Evolutionary conservation across 2,888 invertebrate species (phyloP).

Genomic region (Scelioninae gen. 1): DNA sequence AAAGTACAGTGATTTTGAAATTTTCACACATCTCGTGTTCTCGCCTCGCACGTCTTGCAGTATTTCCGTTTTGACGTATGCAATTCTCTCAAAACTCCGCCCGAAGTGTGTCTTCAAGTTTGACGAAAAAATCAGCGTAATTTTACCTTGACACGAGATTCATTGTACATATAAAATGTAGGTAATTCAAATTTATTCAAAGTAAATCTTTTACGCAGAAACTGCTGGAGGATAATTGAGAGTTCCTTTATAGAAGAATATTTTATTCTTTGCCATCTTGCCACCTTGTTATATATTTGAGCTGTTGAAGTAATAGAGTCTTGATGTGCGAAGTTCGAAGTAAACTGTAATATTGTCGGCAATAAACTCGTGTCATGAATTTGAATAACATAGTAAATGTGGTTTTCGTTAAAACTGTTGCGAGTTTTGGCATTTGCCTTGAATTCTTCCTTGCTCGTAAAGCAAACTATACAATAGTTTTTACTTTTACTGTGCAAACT

Average conservation of each 20-base stretch:
- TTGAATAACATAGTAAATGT: slow-evolving; percentile 30
- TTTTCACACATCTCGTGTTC: slow-evolving; percentile 13
- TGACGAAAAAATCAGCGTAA: slow-evolving; percentile 15
- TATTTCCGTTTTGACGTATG: slow-evolving; percentile 10
- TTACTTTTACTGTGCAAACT: background rate
- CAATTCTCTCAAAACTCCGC: slow-evolving; percentile 7
- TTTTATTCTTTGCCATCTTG: slow-evolving; percentile 22
- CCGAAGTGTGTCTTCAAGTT: slow-evolving; percentile 15
- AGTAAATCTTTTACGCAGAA: slow-evolving; percentile 26
- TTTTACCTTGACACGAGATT: slow-evolving; percentile 27
- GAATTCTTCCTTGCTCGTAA: slow-evolving; percentile 19
- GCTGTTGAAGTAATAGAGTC: slow-evolving; percentile 39
- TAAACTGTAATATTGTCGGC: slow-evolving; percentile 36
- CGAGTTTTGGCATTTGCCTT: slow-evolving; percentile 33
- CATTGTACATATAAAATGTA: slow-evolving; percentile 30
- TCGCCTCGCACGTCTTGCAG: slow-evolving; percentile 1
- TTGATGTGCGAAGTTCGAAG: slow-evolving; percentile 46
- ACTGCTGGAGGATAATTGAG: slow-evolving; percentile 30
- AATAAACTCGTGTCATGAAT: slow-evolving; percentile 47
- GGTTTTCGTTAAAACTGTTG: slow-evolving; percentile 8
- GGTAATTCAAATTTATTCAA: slow-evolving; percentile 45
- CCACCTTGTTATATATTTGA: slow-evolving; percentile 23
- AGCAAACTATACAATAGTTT: slow-evolving; percentile 28
- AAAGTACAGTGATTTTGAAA: slow-evolving; percentile 4
- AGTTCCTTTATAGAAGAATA: slow-evolving; percentile 5